Evolutionary conservation across 1,140 invertebrate genomes (phyloP), one percentile per base, ranked within the genome.

Genomic region (Linepithema humile): DNA sequence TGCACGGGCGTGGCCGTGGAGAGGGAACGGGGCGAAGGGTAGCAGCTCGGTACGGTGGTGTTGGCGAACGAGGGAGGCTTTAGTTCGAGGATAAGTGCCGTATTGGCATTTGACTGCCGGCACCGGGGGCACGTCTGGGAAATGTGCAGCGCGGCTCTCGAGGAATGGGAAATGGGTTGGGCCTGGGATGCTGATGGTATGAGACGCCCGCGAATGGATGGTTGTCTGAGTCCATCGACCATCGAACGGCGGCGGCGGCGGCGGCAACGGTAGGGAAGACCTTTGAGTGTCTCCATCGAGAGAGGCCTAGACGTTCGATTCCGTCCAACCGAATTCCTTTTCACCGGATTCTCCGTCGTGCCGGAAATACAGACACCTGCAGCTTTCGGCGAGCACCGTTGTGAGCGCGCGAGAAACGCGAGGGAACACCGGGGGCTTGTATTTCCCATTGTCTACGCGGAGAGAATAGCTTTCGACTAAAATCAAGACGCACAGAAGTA

Each of bases 31-130:
- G 26, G 23, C 20, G 55, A n/a, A 23, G 17, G 15, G 74, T 32
- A n/a, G 35, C 35, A 50, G 62, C 62, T 29, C 23, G 60, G 40
- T 35, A 20, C 40, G 73, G 32, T 20, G 62, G 48, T 55, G 50
- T 35, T 43, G 75, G 75, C 64, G 75, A 70, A 70, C 75, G 75
- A 70, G 67, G 50, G 20, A 55, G 53, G 55, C 32, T 62, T 57
- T 64, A 72, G 84, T 83, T 84, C 72, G 55, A 80, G 82, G 82
- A 84, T 89, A 89, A 91, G 87, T 88, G 89, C 59, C 84, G 83
- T 89, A 91, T 91, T 91, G 87, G 89, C 87, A 91, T 86, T 89
- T 90, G 90, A 89, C 87, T 90, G 87, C 83, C 77, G 85, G 85
- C 83, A 80, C 62, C 78, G 75, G 62, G 82, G 87, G 83, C 89